Evolutionary conservation across 2,113 vertebrate genomes (phyloP), one percentile per base, ranked within the genome.

Genomic region (Toxotes chatareus): DNA sequence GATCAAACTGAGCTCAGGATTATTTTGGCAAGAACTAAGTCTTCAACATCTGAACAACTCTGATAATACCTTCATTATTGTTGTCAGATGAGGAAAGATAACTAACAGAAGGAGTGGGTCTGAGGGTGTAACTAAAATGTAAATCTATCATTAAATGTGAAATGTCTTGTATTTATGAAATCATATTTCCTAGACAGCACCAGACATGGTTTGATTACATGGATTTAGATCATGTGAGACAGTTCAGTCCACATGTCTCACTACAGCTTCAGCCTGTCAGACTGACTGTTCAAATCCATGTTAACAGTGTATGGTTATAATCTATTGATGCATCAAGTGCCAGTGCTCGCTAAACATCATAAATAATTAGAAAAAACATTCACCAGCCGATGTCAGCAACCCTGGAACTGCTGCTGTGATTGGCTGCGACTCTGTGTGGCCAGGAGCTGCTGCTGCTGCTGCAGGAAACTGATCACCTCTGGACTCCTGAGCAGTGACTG

Each of bases 401-500:
- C 85, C 92, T 94, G 95, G 91, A 96, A 97, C 75, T 93, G 90
- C 74, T 96, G 97, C 76, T 97, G 97, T 76, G 96, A 94, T 84
- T 97, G 96, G 73, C 94, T 93, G 89, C 96, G 95, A 76, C 92
- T 96, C 89, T 97, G 97, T 42, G 96, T 93, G 83, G 96, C 97
- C 92, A 99, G 92, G 27, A 99, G 93, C 19, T 96, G 96, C 89
- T 99, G 98, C 84, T 99, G 98, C 84, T 97, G 97, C 93, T 99
- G 98, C n/a, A 99, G 94, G 91, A 99, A 99, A n/a, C 96, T 95
- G 61, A 99, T 97, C 75, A 99, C 98, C 91, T 98, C 97, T 47
- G 98, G 98, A 93, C 98, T 99, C 93, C 98, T 95, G 74, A 99
- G 93, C n/a, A 99, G 92, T 2, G 98, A 98, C 98, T 99, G 92